Evolutionary conservation across 2,888 invertebrate species (phyloP), one percentile per base, ranked within the genome.

Genomic region (Andrena dorsata): DNA sequence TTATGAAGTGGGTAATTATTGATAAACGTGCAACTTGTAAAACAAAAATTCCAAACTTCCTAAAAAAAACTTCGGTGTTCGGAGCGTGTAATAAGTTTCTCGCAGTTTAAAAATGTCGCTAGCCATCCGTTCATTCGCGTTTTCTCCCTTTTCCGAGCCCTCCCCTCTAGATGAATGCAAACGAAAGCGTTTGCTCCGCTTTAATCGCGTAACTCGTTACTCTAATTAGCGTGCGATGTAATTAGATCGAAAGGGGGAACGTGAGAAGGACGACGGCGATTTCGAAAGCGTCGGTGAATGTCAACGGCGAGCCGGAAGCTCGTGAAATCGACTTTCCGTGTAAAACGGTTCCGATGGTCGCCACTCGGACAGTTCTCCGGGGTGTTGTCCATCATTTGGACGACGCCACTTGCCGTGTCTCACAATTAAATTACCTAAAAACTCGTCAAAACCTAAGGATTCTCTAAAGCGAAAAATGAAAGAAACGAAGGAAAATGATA

Each of bases 271-370:
- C 80, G 66, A 72, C 60, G 56, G 23, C 65, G 65, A 86, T 86
- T 58, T 64, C 72, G 76, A 80, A 77, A 76, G 68, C 63, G 60
- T n/a, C 68, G 63, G 58, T 58, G 75, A 70, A 74, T 84, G 73
- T 84, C 87, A 86, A 77, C 81, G 70, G 49, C 41, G 32, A 76
- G 47, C 71, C 86, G 85, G 86, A 86, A 86, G 78, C 75, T 77
- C 75, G 84, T 77, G 81, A 83, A 86, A 86, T 86, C 84, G 76
- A 74, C 86, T 86, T 80, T 84, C 84, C 73, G 84, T 63, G 84
- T 81, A 78, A 41, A 76, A 77, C 75, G 77, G 75, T 84, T 58
- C 73, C 65, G 70, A 75, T 69, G 58, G 20, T 6, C 20, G 16
- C 8, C 47, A n/a, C 47, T 60, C 47, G 56, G 51, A 56, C 16